A percentile compares a stretch with the other conserved stretches of the same genome.
These are phyloP conservation scores for Sebastes cheni DNA, from an alignment of 2,797 vertebrate species.

Conservation along the genomic window DNA sequence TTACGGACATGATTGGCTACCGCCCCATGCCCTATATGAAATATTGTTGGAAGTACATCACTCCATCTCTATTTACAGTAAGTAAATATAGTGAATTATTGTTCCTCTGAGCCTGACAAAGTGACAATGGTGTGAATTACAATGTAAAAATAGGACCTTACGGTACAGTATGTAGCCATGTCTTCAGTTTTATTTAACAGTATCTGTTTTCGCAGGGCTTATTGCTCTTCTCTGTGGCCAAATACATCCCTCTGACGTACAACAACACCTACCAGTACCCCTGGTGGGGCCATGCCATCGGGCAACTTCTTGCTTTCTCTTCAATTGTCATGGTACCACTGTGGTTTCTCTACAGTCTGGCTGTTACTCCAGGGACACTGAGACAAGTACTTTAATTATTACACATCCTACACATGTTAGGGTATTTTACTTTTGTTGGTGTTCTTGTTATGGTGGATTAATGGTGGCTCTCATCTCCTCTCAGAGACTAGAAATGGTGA, in stretches of 20 bases:
- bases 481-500: constrained; percentile 2
- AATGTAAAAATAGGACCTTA: no score
- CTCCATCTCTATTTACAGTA: constrained; percentile 66
- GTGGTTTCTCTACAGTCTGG: constrained; percentile 67
- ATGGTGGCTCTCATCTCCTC: neutral
- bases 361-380: constrained; percentile 38
- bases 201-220: constrained; percentile 48
- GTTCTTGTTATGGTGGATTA: neutral
- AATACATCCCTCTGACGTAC: constrained; percentile 70
- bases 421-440: neutral
- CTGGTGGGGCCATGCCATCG: constrained; percentile 72
- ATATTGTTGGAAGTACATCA: constrained; percentile 76
- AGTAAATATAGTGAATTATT: constrained; percentile 32
- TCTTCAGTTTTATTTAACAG: neutral
- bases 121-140: no score
- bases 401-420: neutral
- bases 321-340: constrained; percentile 64
- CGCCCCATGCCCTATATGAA: constrained; percentile 71
- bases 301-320: constrained; percentile 68
- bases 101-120: neutral
- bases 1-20: constrained; percentile 77
- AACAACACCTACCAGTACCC: constrained; percentile 72
- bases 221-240: constrained; percentile 68
- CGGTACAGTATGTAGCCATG: no score
- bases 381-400: constrained; percentile 42